Evolutionary conservation across 2,113 vertebrate species (phyloP).

Genomic region (Acinonyx jubatus): DNA sequence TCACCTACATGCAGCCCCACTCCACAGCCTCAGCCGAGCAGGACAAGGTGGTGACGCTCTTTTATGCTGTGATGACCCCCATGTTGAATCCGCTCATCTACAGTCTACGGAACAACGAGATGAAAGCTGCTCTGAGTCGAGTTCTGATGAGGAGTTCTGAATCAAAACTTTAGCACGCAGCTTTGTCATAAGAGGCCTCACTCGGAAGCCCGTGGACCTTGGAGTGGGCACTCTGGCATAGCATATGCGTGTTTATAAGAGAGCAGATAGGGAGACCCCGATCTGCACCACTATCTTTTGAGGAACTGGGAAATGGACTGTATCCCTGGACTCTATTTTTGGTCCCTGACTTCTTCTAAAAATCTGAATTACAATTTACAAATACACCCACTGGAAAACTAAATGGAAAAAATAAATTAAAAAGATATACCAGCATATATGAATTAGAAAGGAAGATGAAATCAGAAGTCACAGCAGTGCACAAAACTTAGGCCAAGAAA

Average conservation of each 20-base stretch:
- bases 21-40: constrained; percentile 42
- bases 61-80: constrained; percentile 76
- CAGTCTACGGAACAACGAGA: constrained; percentile 66
- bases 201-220: too few species aligned
- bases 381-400: neutral
- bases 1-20: constrained; percentile 69
- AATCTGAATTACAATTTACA: neutral
- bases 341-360: neutral
- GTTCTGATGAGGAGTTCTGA: neutral
- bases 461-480: neutral
- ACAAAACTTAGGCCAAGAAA: neutral
- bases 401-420: neutral
- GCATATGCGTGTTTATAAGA: accelerated
- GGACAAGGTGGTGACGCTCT: constrained; percentile 78
- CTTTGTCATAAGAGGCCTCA: neutral
- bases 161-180: neutral
- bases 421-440: neutral
- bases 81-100: constrained; percentile 80
- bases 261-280: neutral
- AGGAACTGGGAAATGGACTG: neutral
- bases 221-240: neutral
- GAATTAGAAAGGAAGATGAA: neutral
- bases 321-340: neutral
- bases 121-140: constrained; percentile 35
- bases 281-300: neutral